Conservation (phyloP, 2,797 vertebrate species). For the Thamnophis elegans region DNA sequence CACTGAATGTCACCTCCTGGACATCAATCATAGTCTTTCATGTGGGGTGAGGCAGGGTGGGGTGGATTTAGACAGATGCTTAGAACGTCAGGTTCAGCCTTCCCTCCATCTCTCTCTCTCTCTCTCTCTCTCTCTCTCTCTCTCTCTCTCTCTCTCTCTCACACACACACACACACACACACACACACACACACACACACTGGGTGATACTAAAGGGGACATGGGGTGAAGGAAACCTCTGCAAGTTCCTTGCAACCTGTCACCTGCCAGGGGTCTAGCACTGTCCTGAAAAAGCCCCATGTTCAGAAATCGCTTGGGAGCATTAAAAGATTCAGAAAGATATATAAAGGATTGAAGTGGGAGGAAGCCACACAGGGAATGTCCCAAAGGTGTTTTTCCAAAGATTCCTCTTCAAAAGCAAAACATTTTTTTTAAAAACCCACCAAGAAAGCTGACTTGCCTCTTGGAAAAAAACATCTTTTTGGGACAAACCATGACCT, state of each 20-base stretch:
- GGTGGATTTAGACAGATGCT: background rate
- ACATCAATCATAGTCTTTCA: background rate
- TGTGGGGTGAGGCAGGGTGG: background rate
- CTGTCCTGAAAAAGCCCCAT: background rate
- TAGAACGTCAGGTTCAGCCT: background rate
- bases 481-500: background rate
- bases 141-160: too few relatives aligned
- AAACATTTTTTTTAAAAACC: background rate
- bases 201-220: background rate
- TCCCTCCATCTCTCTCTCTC: too few relatives aligned
- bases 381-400: background rate
- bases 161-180: background rate
- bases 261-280: background rate
- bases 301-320: background rate
- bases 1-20: background rate
- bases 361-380: background rate
- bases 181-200: background rate
- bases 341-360: background rate
- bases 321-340: background rate
- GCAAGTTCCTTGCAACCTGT: background rate
- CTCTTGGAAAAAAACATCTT: background rate
- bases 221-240: background rate
- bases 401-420: background rate
- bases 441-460: background rate
- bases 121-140: too few relatives aligned